Evolutionary conservation across 2,797 vertebrate species (phyloP).

Genomic region (Gallinago stenura): DNA sequence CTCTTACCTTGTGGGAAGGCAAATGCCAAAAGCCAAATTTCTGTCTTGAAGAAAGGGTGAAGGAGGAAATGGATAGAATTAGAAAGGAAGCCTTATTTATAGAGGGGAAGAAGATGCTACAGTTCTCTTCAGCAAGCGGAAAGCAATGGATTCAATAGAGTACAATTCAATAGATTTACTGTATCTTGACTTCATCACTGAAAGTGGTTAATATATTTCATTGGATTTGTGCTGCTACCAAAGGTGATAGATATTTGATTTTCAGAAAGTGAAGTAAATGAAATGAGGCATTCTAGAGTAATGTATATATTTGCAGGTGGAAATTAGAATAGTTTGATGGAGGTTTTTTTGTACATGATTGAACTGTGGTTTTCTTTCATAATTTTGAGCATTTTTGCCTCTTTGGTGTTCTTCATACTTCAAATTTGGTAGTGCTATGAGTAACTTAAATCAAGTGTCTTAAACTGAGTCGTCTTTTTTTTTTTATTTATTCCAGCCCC

Average conservation of each 20-base stretch:
- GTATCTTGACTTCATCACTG: neutral
- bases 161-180: neutral
- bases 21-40: neutral
- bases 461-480: neutral
- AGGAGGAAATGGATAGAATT: neutral
- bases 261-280: neutral
- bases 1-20: neutral
- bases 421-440: neutral
- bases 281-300: neutral
- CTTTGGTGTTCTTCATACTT: neutral
- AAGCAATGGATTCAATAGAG: neutral
- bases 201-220: neutral
- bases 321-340: neutral
- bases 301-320: neutral
- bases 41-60: neutral
- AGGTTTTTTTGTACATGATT: neutral
- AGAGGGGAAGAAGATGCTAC: neutral
- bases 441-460: constrained; percentile 1
- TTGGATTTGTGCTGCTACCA: neutral
- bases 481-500: constrained; percentile 83
- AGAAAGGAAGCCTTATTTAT: neutral
- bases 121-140: neutral
- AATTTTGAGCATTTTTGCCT: neutral
- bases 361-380: neutral
- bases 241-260: neutral